A percentile compares a stretch with the other conserved stretches of the same genome.
phyloP scores from a whole-genome alignment of 2,888 invertebrate genomes.

The Amphimallon solstitiale region DNA sequence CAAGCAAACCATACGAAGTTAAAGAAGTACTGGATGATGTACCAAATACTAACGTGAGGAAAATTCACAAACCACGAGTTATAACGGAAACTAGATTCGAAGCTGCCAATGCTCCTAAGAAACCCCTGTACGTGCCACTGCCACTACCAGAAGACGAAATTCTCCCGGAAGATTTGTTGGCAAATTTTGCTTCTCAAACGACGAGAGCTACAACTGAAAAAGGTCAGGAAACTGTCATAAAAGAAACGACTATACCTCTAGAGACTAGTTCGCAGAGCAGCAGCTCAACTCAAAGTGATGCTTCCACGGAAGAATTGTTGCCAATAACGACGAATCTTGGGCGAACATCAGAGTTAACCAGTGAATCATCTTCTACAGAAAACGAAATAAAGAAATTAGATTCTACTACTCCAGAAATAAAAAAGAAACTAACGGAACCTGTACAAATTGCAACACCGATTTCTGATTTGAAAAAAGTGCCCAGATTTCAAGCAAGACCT shows the following conservation, averaged over 20 bases:
- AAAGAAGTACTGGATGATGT: constrained; percentile 59
- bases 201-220: constrained; percentile 30
- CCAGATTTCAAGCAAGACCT: constrained; percentile 34
- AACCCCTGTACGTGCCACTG: constrained; percentile 39
- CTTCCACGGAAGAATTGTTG: constrained; percentile 9
- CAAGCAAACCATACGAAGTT: constrained; percentile 55
- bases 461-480: neutral
- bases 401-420: constrained; percentile 12
- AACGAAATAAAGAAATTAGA: constrained; percentile 38
- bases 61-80: constrained; percentile 53
- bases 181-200: constrained; percentile 29
- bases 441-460: constrained; percentile 27
- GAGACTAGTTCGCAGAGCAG: neutral
- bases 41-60: constrained; percentile 52
- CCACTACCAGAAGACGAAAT: constrained; percentile 40
- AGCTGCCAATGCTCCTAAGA: constrained; percentile 50
- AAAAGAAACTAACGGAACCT: constrained; percentile 12
- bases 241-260: constrained; percentile 2
- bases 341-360: constrained; percentile 31
- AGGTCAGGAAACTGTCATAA: neutral
- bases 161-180: constrained; percentile 36
- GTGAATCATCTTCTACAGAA: constrained; percentile 35
- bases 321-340: constrained; percentile 15
- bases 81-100: constrained; percentile 57
- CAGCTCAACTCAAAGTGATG: neutral